phyloP scores from a whole-genome alignment of 2,113 vertebrate species.

The Pterocles orientalis region DNA sequence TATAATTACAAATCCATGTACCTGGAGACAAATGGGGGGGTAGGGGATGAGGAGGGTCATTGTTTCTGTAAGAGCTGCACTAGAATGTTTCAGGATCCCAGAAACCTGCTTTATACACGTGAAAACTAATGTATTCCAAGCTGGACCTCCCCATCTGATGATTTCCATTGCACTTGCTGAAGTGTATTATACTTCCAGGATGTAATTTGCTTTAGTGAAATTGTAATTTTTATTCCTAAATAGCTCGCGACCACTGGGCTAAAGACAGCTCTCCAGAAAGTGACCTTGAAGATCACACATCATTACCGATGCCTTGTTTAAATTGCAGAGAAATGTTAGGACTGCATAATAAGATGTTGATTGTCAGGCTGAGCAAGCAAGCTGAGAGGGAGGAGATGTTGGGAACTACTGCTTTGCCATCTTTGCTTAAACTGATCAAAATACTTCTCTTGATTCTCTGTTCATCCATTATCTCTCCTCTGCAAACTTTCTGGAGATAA shows the following conservation, averaged over 20 bases:
- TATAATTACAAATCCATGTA: background rate
- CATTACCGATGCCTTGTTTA: background rate
- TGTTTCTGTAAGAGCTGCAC: background rate
- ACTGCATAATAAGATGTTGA: conserved; percentile 54
- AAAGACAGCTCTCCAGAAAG: conserved; percentile 21
- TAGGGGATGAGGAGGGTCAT: background rate
- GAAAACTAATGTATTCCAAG: background rate
- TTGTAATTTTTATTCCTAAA: conserved; percentile 52
- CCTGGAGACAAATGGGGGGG: background rate
- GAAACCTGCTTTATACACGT: background rate
- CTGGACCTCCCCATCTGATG: background rate
- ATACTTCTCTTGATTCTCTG: background rate
- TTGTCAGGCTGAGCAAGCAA: conserved; percentile 22
- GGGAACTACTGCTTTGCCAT: background rate
- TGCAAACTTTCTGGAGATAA: conserved; percentile 25
- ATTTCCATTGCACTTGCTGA: conserved; percentile 10
- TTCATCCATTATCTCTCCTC: background rate
- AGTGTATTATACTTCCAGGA: background rate
- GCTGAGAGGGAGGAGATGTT: background rate
- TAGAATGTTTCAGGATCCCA: background rate
- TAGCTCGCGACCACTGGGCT: background rate
- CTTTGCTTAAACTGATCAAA: background rate
- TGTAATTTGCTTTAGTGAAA: conserved; percentile 32
- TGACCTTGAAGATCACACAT: conserved; percentile 48
- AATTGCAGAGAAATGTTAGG: conserved; percentile 15